Percentiles rank a stretch among this genome's conserved stretches.
phyloP scores from a whole-genome alignment of 2,113 vertebrate genomes.

The Anoura caudifer region DNA sequence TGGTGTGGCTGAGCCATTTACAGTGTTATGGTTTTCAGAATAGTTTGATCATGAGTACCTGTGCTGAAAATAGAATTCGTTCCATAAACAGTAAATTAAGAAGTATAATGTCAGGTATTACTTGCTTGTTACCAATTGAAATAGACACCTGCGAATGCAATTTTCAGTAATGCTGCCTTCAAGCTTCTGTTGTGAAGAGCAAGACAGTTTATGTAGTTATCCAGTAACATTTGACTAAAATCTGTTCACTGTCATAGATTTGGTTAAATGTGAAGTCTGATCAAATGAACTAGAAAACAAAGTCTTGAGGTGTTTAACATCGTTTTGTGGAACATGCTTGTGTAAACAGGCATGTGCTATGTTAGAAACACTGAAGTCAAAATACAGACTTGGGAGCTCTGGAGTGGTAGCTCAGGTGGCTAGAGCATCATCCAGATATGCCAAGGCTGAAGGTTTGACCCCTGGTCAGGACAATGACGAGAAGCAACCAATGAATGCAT shows the following conservation, averaged over 20 bases:
- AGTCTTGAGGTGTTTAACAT: not conserved
- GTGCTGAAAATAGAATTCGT: not conserved
- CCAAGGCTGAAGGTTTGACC: too few species aligned
- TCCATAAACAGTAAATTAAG: not conserved
- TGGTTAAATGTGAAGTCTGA: not conserved
- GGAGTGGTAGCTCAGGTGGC: not conserved
- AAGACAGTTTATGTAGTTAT: not conserved
- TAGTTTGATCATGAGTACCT: not conserved
- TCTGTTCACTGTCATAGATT: not conserved
- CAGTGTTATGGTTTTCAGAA: not conserved
- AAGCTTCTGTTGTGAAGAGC: not conserved
- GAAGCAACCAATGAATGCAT: too few species aligned
- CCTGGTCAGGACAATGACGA: too few species aligned
- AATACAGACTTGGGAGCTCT: not conserved
- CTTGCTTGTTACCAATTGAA: not conserved
- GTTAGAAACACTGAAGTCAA: not conserved
- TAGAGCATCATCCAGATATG: too few species aligned
- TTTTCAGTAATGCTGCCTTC: not conserved
- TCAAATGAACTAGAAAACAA: not conserved
- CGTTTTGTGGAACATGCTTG: not conserved
- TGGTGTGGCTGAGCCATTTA: not conserved
- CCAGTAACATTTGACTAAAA: not conserved
- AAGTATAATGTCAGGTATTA: not conserved
- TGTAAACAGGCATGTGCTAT: not conserved
- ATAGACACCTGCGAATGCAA: not conserved